These are phyloP conservation scores for Dasysyrphus tricinctus DNA, from an alignment of 2,888 invertebrate genomes.

Conservation along the genomic window DNA sequence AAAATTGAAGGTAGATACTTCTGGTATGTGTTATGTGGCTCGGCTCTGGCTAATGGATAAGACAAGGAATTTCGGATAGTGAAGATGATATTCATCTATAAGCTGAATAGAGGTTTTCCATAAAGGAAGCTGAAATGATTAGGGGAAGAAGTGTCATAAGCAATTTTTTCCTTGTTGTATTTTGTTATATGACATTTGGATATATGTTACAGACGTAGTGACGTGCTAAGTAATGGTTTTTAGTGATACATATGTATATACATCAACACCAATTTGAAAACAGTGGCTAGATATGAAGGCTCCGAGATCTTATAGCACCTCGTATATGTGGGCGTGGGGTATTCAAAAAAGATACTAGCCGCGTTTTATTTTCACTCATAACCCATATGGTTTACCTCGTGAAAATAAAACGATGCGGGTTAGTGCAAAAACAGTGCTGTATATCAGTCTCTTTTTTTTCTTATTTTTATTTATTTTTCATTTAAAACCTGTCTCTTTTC, in stretches of 20 bases:
- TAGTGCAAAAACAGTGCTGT: too few relatives aligned
- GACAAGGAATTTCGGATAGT: slow-evolving; percentile 3
- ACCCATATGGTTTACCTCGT: too few relatives aligned
- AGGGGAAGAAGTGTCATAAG: background rate
- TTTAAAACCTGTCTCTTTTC: too few relatives aligned
- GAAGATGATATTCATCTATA: slow-evolving; percentile 22
- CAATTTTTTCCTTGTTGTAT: background rate
- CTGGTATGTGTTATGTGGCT: background rate
- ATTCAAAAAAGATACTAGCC: too few relatives aligned
- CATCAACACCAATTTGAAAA: background rate
- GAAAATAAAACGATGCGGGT: too few relatives aligned
- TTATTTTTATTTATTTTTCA: too few relatives aligned
- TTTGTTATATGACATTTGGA: background rate
- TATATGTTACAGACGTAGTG: slow-evolving; percentile 1
- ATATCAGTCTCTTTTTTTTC: too few relatives aligned
- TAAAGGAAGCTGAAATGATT: background rate
- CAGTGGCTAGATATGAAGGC: background rate
- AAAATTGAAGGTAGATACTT: background rate
- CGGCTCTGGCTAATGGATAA: slow-evolving; percentile 23
- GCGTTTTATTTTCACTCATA: too few relatives aligned
- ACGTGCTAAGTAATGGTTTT: background rate
- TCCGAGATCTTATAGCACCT: too few relatives aligned
- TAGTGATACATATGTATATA: background rate
- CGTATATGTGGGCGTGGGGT: too few relatives aligned
- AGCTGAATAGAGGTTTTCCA: background rate